These are phyloP conservation scores for Rissa tridactyla DNA, from an alignment of 2,113 vertebrate species.

Conservation along the genomic window DNA sequence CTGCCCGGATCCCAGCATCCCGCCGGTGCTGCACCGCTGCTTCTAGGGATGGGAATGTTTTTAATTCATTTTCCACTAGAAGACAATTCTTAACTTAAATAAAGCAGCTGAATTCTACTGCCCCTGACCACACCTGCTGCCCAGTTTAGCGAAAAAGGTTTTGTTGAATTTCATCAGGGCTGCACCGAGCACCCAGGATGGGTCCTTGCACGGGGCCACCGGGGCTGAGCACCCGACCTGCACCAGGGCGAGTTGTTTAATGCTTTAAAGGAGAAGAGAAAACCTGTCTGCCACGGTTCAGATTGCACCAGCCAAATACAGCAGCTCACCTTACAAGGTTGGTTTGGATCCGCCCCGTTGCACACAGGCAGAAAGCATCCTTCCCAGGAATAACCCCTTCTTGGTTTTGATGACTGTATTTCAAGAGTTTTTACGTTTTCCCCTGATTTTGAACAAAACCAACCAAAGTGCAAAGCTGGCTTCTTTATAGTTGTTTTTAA, in stretches of 20 bases:
- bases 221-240: background rate
- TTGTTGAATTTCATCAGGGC: background rate
- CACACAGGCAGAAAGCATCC: background rate
- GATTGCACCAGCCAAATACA: background rate
- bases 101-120: background rate
- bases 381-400: background rate
- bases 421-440: background rate
- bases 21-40: background rate
- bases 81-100: background rate
- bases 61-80: background rate
- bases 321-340: background rate
- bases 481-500: background rate
- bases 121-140: background rate
- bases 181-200: background rate
- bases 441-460: background rate
- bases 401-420: background rate
- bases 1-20: background rate
- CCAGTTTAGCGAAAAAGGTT: background rate
- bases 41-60: background rate
- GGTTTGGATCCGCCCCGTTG: background rate
- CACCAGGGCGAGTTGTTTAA: background rate
- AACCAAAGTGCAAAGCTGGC: background rate
- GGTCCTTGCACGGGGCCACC: rapidly evolving
- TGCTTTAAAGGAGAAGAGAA: background rate
- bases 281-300: background rate